Base-by-base conservation (phyloP, 1,140 invertebrate genomes). In the Hyles euphorbiae region DNA sequence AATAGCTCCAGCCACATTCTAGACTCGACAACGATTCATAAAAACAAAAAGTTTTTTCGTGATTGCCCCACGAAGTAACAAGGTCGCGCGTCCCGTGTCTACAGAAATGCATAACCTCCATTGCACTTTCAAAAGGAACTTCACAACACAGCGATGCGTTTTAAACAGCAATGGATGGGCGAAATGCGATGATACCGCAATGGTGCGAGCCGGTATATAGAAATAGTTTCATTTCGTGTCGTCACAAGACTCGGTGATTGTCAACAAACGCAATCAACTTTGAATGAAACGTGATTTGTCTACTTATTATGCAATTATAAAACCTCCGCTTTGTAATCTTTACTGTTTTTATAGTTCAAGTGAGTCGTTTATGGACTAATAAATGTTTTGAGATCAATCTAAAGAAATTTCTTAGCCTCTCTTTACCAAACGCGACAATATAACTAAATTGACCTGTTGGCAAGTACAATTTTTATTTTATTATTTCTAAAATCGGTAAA, bases 261-360 rank as follows among this genome's bases (percentile, higher is more conserved):
- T 64, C 65, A 64, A 68, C 65, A 68, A 59, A 63, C 56, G 54
- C 54, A 56, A 59, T 54, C 55, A 48, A 55, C n/a, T 49, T 40
- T 56, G 58, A 57, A 55, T 60, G 65, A 62, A 67, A 70, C 68
- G 65, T 69, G 67, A 63, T 69, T 63, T 58, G 67, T 69, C 67
- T 69, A 66, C 67, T 69, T 69, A 69, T 66, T 65, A 63, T 56
- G 58, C 63, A 63, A 69, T 66, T 63, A 69, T 58, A 61, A 61
- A 65, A 58, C 44, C 40, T 33, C 43, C 8, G 22, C 44, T 45
- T 40, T 7, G 10, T 34, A 45, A 11, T 33, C 55, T 45, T 47
- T 45, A 48, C 3, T 40, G 36, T 5, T 40, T 8, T 8, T 40
- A 40, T 22, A 22, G 22, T 22, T 22, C 22, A 22, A 22, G 22